A percentile compares a stretch with the other conserved stretches of the same genome.
phyloP scores from a whole-genome alignment of 1,140 invertebrate species.

The Hermatobates lingyangjiaoensis region DNA sequence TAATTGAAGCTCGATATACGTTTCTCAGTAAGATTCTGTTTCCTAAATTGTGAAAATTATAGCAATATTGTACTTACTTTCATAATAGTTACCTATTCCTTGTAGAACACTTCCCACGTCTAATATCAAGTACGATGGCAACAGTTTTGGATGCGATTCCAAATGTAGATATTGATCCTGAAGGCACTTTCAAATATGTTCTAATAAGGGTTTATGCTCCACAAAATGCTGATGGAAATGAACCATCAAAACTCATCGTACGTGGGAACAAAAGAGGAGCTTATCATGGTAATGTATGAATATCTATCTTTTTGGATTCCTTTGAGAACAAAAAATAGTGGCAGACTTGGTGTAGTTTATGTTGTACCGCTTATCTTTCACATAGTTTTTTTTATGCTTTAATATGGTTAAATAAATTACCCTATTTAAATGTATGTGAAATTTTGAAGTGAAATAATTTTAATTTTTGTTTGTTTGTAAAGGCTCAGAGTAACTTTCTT shows the following conservation, averaged over 20 bases:
- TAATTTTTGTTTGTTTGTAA: no score
- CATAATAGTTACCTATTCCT: not conserved
- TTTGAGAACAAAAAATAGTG: no score
- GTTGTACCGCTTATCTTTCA: no score
- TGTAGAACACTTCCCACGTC: not conserved
- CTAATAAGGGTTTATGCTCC: constrained; percentile 45
- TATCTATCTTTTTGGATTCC: no score
- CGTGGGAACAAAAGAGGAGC: constrained; percentile 46
- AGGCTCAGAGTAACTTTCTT: no score
- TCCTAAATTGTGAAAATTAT: not conserved
- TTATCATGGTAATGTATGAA: constrained; percentile 47
- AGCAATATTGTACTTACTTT: not conserved
- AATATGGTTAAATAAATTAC: no score
- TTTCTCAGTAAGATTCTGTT: not conserved
- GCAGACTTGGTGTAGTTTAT: no score
- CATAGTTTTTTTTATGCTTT: no score
- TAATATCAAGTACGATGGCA: not conserved
- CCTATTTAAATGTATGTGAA: no score
- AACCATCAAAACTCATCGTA: constrained; percentile 41
- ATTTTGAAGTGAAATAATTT: no score
- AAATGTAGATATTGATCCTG: constrained; percentile 60
- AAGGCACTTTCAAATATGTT: constrained; percentile 73
- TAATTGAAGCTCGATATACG: not conserved
- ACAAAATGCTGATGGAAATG: constrained; percentile 20
- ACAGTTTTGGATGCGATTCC: constrained; percentile 30